A percentile compares a stretch with the other conserved stretches of the same genome.
phyloP scores from a whole-genome alignment of 1,140 invertebrate genomes.

The Camponotus pennsylvanicus region DNA sequence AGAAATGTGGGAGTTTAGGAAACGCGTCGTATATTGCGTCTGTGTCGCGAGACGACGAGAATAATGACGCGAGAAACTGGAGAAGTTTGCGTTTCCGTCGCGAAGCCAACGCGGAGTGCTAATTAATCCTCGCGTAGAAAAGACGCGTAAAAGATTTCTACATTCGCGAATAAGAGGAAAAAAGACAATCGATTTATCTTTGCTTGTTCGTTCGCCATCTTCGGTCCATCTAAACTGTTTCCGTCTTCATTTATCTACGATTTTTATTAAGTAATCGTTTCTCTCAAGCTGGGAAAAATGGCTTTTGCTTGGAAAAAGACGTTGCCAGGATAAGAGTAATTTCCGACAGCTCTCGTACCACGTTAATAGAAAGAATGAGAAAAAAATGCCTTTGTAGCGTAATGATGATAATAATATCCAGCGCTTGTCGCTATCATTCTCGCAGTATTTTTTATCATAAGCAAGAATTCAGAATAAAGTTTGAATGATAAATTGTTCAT shows the following conservation, averaged over 20 bases:
- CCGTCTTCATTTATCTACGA: slow-evolving; percentile 35
- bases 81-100: slow-evolving; percentile 26
- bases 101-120: slow-evolving; percentile 15
- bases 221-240: neutral
- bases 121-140: slow-evolving; percentile 35
- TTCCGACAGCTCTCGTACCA: slow-evolving; percentile 28
- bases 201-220: neutral
- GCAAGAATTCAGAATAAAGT: neutral
- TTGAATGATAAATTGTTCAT: slow-evolving; percentile 9
- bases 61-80: slow-evolving; percentile 33
- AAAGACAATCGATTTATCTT: slow-evolving; percentile 9
- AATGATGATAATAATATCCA: slow-evolving; percentile 49
- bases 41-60: slow-evolving; percentile 34
- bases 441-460: slow-evolving; percentile 15
- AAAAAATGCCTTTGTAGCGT: slow-evolving; percentile 21
- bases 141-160: neutral
- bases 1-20: slow-evolving; percentile 36
- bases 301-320: slow-evolving; percentile 22
- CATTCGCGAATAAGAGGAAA: neutral
- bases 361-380: slow-evolving; percentile 8
- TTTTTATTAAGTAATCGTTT: slow-evolving; percentile 41
- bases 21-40: slow-evolving; percentile 22
- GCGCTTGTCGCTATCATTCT: slow-evolving; percentile 11
- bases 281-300: slow-evolving; percentile 30
- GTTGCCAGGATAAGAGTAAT: slow-evolving; percentile 43